These are phyloP conservation scores for Lasius platythorax DNA, from an alignment of 2,888 invertebrate genomes.

Conservation along the genomic window DNA sequence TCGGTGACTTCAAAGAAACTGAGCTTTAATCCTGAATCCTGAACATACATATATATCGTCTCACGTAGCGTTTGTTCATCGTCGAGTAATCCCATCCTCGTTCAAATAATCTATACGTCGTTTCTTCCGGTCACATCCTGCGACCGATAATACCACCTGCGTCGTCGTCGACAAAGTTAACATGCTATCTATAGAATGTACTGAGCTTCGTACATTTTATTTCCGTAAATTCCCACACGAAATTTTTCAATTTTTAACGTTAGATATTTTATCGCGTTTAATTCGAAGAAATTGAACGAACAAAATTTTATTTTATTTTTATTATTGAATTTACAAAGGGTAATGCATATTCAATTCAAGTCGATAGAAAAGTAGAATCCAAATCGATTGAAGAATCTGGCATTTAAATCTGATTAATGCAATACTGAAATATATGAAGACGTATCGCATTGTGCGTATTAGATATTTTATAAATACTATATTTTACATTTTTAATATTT, in stretches of 20 bases:
- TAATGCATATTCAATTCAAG: neutral
- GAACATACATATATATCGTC: slow-evolving; percentile 12
- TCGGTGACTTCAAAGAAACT: slow-evolving; percentile 13
- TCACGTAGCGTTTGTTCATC: slow-evolving; percentile 37
- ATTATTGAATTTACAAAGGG: neutral
- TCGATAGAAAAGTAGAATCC: neutral
- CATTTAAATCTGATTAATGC: neutral
- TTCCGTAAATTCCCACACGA: neutral
- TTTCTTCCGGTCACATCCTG: slow-evolving; percentile 38
- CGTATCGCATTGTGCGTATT: too few relatives aligned
- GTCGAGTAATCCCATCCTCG: slow-evolving; percentile 36
- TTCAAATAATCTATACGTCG: slow-evolving; percentile 46
- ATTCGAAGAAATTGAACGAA: slow-evolving; percentile 10
- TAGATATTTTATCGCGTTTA: neutral
- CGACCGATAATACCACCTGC: slow-evolving; percentile 31
- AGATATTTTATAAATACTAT: neutral
- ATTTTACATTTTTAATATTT: neutral
- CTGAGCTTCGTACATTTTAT: neutral
- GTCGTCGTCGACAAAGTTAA: slow-evolving; percentile 7
- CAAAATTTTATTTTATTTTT: neutral
- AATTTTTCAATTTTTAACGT: neutral
- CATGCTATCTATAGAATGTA: slow-evolving; percentile 4
- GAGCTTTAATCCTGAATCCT: slow-evolving; percentile 5
- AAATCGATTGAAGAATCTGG: neutral
- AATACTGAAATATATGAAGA: neutral